Evolutionary conservation across 2,888 invertebrate species (phyloP).

Genomic region (Dascillus cervinus): DNA sequence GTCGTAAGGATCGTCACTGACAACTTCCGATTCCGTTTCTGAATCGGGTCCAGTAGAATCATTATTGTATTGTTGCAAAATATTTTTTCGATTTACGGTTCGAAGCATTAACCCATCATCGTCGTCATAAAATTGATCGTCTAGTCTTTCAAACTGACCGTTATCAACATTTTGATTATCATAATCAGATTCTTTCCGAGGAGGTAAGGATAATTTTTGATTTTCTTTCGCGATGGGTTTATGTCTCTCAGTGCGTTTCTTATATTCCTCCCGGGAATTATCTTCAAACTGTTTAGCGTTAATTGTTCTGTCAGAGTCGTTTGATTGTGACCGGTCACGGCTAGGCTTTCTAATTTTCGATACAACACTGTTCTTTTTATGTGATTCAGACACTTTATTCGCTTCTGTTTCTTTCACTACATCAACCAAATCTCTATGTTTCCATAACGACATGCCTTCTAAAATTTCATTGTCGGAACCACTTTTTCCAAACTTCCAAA

Average conservation of each 20-base stretch:
- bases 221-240: conserved; percentile 28
- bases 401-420: conserved; percentile 52
- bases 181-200: conserved; percentile 19
- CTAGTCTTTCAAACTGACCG: conserved; percentile 27
- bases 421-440: conserved; percentile 75
- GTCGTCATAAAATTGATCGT: conserved; percentile 60
- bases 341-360: conserved; percentile 16
- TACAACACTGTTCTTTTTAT: conserved; percentile 8
- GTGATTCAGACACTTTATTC: conserved; percentile 17
- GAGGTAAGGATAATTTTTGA: conserved; percentile 21
- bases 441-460: conserved; percentile 83
- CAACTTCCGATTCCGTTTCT: conserved; percentile 54
- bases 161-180: no score
- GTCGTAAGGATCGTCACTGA: conserved; percentile 68
- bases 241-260: conserved; percentile 41
- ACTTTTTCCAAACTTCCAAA: conserved; percentile 73
- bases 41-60: conserved; percentile 53
- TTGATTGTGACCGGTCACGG: conserved; percentile 36
- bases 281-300: conserved; percentile 31
- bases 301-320: conserved; percentile 40
- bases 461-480: conserved; percentile 66
- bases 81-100: conserved; percentile 66
- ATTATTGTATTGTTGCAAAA: conserved; percentile 60
- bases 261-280: conserved; percentile 31
- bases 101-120: conserved; percentile 63